Evolutionary conservation across 2,797 vertebrate species (phyloP).

Genomic region (Ptychobarbus kaznakovi): DNA sequence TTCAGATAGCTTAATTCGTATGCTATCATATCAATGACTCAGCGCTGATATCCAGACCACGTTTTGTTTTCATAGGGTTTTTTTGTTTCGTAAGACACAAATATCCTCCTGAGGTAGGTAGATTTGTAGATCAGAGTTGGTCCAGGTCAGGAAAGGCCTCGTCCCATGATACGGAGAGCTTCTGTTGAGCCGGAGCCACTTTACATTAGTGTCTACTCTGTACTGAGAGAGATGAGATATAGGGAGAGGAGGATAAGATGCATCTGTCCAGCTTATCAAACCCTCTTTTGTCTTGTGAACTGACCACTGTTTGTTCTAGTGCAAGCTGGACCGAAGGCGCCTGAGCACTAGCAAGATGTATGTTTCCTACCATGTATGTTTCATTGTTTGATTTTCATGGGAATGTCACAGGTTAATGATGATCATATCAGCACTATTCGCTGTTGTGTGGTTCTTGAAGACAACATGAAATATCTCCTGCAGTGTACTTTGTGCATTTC

Average conservation of each 20-base stretch:
- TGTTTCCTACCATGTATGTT: slow-evolving; percentile 40
- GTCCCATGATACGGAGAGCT: neutral
- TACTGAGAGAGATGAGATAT: slow-evolving; percentile 56
- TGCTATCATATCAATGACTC: neutral
- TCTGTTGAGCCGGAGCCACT: slow-evolving; percentile 41
- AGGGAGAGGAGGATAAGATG: slow-evolving; percentile 52
- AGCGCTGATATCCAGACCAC: neutral
- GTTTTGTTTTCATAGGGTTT: neutral
- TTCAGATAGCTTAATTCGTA: no score
- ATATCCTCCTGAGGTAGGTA: neutral
- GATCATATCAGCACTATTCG: neutral
- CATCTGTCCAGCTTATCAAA: slow-evolving; percentile 59
- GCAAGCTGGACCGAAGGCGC: slow-evolving; percentile 34
- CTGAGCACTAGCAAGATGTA: slow-evolving; percentile 44
- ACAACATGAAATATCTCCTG: neutral
- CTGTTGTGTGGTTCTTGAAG: neutral
- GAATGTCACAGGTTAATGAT: neutral
- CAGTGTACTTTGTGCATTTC: neutral
- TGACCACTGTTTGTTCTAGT: slow-evolving; percentile 63
- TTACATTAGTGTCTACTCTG: slow-evolving; percentile 41
- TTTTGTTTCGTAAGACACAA: neutral
- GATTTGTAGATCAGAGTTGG: neutral
- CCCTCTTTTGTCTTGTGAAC: slow-evolving; percentile 61
- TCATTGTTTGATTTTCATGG: slow-evolving; percentile 19
- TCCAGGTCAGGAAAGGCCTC: slow-evolving; percentile 4